Base-by-base conservation (phyloP, 2,797 vertebrate species). In the Microcaecilia unicolor region DNA sequence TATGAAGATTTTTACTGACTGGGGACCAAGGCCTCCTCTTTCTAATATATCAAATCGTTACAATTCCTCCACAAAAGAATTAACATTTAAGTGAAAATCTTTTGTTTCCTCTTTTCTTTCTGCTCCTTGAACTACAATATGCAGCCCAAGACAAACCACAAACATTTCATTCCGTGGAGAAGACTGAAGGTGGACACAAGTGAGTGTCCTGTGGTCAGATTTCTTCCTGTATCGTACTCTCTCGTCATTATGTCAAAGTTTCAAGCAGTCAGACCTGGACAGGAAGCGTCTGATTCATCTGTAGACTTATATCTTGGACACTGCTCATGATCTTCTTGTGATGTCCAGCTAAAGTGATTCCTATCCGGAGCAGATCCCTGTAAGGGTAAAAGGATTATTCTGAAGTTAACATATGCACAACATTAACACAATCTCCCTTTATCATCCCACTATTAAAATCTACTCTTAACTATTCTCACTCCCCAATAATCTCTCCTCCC, bases 251-350 rank as follows among this genome's bases (percentile, higher is more conserved):
- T 49, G 58, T 42, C 74, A 76, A 66, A 74, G 74, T 81, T 63
- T 61, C 50, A 38, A 67, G 62, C 18, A 72, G 70, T 98, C 89
- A 98, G 84, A 98, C 94, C 81, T 98, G 93, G 70, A 98, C 91
- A 2, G 94, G 93, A 67, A 97, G 85, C 0, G 92, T 98, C 87
- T 98, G 94, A 84, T 97, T 98, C 93, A 98, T 97, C 78, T 98
- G 94, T 78, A 97, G 79, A 79, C 93, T 83, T 93, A 98, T 97
- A 79, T 96, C 92, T 85, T 97, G 94, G 85, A 98, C 98, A 71
- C 94, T 97, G 80, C 92, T 91, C 15, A 98, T 81, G 51, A 98
- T 98, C 81, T 98, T 98, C 81, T 98, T 98, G 81, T 98, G 94
- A 72, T 98, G 94, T 37, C 94, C 94, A 1, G 94, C 94, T 80